These are phyloP conservation scores for Drosophila malerkotliana DNA, from an alignment of 1,140 invertebrate species.

Conservation along the genomic window DNA sequence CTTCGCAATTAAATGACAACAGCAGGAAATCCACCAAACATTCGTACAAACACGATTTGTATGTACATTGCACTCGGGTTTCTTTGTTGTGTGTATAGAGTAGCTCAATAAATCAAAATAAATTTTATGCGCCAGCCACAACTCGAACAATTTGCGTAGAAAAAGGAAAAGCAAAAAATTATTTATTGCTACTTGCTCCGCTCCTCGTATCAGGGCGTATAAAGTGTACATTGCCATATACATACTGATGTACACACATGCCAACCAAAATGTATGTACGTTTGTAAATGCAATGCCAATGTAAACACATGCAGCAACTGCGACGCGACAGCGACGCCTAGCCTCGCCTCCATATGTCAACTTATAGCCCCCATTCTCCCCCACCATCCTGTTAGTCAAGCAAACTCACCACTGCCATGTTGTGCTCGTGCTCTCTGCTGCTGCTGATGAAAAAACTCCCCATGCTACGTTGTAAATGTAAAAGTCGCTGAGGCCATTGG, in stretches of 20 bases:
- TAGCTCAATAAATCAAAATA: constrained; percentile 43
- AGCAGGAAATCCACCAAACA: constrained; percentile 40
- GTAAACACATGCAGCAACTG: constrained; percentile 20
- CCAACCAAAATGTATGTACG: neutral
- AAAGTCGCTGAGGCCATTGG: constrained; percentile 45
- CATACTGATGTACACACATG: constrained; percentile 1
- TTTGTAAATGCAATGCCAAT: constrained; percentile 34
- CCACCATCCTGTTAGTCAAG: constrained; percentile 18
- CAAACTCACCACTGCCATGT: constrained; percentile 36
- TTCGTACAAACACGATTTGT: constrained; percentile 6
- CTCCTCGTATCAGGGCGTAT: constrained; percentile 2
- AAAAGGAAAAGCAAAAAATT: constrained; percentile 34
- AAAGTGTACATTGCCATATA: neutral
- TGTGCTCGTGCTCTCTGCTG: constrained; percentile 23
- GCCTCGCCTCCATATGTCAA: constrained; percentile 22
- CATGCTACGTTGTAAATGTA: constrained; percentile 63
- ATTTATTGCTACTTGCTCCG: constrained; percentile 36
- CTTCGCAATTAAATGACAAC: constrained; percentile 60
- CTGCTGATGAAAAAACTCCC: constrained; percentile 36
- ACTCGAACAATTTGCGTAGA: constrained; percentile 17
- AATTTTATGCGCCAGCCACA: constrained; percentile 26
- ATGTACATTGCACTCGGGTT: constrained; percentile 41
- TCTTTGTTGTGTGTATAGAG: constrained; percentile 7
- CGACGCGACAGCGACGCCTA: constrained; percentile 5
- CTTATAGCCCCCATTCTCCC: neutral